Base-by-base conservation (phyloP, 2,888 invertebrate genomes). In the Sarcophaga caerulescens region DNA sequence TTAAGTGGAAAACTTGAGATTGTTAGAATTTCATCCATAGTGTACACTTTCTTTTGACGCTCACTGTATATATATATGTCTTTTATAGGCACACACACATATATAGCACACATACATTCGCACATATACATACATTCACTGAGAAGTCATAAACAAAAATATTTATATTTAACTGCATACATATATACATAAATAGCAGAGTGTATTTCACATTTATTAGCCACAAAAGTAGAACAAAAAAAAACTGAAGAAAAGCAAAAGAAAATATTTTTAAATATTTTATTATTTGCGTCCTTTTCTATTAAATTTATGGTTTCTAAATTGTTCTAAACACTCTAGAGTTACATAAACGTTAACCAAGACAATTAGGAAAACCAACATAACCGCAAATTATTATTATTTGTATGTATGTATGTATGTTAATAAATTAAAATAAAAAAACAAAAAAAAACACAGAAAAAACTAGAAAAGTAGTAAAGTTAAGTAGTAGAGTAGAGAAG, bases 231-330 rank as follows among this genome's bases (percentile, higher is more conserved):
- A 5, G 17, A 17, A 25, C 17, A 17, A 25, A 47, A 14, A 14
- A 52, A 52, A 52, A 52, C 35, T 35, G 35, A 35, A 35, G 35
- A 8, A 35, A 35, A 10, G 35, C 35, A 35, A 35, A 35, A 35
- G 35, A 35, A 35, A 35, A 35, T 8, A 0, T 35, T 35, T 35
- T 35, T 25, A 65, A 35, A n/a, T 35, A 17, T 65, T 52, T 52
- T 52, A 14, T 52, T 52, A 17, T 52, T 52, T 52, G 17, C 52
- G 12, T 52, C 59, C 66, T n/a, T 63, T 75, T 57, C n/a, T 74
- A 17, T 63, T 47, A 78, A 81, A 85, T 85, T 74, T 81, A 85
- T 85, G 63, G 35, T 60, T 81, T 77, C 63, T 69, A 85, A 81
- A 77, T 73, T 68, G 65, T 69, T 76, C 17, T 68, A 73, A 52